Percentiles rank a stretch among this genome's conserved stretches.
These are phyloP conservation scores for Flexamia atlantica DNA, from an alignment of 2,888 invertebrate genomes.

Conservation along the genomic window DNA sequence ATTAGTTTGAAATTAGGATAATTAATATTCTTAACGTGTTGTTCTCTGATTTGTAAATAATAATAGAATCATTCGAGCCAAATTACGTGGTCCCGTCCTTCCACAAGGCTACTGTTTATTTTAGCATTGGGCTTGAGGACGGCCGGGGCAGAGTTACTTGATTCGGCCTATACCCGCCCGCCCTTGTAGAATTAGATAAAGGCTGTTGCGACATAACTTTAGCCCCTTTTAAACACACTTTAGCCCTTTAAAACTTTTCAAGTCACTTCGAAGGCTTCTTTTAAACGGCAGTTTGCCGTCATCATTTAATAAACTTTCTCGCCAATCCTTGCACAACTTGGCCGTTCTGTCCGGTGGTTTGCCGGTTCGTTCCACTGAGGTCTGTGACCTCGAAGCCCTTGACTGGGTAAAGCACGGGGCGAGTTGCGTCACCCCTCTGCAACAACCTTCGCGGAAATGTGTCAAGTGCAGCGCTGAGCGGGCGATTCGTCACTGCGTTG, in stretches of 20 bases:
- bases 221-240: too few species aligned
- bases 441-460: neutral
- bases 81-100: too few species aligned
- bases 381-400: slow-evolving; percentile 21
- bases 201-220: too few species aligned
- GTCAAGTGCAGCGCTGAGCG: neutral
- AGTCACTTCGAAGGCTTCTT: neutral
- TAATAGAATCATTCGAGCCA: too few species aligned
- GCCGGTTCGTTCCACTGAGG: neutral
- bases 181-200: too few species aligned
- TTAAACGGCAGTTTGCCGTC: neutral
- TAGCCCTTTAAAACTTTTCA: neutral
- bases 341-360: neutral
- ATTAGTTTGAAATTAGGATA: too few species aligned
- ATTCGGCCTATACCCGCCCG: too few species aligned
- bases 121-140: too few species aligned
- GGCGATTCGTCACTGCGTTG: slow-evolving; percentile 18
- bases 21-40: too few species aligned
- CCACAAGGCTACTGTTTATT: too few species aligned
- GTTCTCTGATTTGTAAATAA: too few species aligned
- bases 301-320: neutral
- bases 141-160: too few species aligned
- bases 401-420: neutral
- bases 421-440: neutral
- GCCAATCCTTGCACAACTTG: neutral